A percentile compares a stretch with the other conserved stretches of the same genome.
These are phyloP conservation scores for Dasypolia templi DNA, from an alignment of 2,888 invertebrate species.

Conservation along the genomic window DNA sequence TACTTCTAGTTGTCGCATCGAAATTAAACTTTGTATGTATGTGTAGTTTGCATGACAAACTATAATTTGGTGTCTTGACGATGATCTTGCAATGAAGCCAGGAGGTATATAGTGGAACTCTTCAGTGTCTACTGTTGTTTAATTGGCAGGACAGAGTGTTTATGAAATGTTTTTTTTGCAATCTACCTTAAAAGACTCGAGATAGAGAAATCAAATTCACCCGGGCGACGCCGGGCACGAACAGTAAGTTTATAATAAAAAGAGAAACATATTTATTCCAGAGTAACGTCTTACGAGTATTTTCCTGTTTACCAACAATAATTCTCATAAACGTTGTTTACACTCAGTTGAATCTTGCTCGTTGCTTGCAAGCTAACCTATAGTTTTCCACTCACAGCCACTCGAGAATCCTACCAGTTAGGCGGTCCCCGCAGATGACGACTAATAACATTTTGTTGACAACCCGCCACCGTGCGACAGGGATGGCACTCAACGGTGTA, in stretches of 20 bases:
- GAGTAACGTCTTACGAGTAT: neutral
- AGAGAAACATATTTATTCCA: neutral
- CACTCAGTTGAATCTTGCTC: constrained; percentile 33
- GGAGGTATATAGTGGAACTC: too few relatives aligned
- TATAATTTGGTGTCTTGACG: too few relatives aligned
- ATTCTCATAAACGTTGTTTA: constrained; percentile 23
- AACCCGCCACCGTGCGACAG: constrained; percentile 78
- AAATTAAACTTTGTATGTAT: too few relatives aligned
- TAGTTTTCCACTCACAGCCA: constrained; percentile 61
- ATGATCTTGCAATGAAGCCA: too few relatives aligned
- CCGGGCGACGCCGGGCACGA: too few relatives aligned
- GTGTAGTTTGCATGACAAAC: too few relatives aligned
- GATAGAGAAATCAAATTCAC: too few relatives aligned
- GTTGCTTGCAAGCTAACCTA: constrained; percentile 41
- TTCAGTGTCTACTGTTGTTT: too few relatives aligned
- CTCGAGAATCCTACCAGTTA: constrained; percentile 70
- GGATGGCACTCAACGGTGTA: constrained; percentile 69
- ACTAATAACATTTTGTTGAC: constrained; percentile 87
- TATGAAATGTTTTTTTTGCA: neutral
- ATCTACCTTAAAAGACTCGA: too few relatives aligned
- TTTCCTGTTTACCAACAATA: constrained; percentile 6
- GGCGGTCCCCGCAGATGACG: constrained; percentile 76
- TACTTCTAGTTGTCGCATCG: too few relatives aligned
- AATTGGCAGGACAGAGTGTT: too few relatives aligned
- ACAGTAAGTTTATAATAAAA: too few relatives aligned